Evolutionary conservation across 2,113 vertebrate genomes (phyloP).

Genomic region (Bujurquina vittata): DNA sequence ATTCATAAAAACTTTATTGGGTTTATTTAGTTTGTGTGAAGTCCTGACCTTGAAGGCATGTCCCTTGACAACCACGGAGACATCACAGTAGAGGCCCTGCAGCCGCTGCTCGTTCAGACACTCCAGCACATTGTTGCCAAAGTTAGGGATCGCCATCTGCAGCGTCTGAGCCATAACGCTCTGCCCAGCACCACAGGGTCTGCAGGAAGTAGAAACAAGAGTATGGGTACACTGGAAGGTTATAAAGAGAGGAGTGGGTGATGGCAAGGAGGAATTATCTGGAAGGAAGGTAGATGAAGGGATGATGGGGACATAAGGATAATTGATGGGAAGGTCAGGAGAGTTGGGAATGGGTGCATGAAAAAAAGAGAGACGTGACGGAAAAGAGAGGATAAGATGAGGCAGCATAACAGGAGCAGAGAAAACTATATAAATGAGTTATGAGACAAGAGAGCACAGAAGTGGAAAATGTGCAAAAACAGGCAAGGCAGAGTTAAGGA

Average conservation of each 20-base stretch:
- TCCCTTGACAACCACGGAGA: slow-evolving; percentile 95
- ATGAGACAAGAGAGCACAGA: not conserved
- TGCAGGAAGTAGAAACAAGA: slow-evolving; percentile 24
- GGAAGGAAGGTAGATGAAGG: not conserved
- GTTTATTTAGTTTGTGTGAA: not conserved
- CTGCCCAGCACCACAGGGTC: slow-evolving; percentile 77
- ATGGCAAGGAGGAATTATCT: not conserved
- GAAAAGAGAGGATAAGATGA: not conserved
- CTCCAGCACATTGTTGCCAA: slow-evolving; percentile 96
- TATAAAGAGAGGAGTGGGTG: not conserved
- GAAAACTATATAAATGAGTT: not conserved
- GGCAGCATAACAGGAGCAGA: not conserved
- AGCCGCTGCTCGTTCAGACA: slow-evolving; percentile 98
- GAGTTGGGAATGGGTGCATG: not conserved
- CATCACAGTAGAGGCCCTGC: slow-evolving; percentile 96
- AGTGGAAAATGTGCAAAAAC: not conserved
- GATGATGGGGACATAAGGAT: not conserved
- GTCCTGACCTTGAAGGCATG: slow-evolving; percentile 87
- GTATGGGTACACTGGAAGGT: not conserved
- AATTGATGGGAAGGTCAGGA: not conserved
- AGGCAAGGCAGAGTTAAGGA: not conserved
- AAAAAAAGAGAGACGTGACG: not conserved
- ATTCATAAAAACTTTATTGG: fast-evolving
- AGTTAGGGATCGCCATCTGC: slow-evolving; percentile 99
- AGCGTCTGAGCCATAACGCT: slow-evolving; percentile 93